A percentile compares a stretch with the other conserved stretches of the same genome.
Conservation (phyloP, 2,888 invertebrate genomes). For the Mythimna impura region DNA sequence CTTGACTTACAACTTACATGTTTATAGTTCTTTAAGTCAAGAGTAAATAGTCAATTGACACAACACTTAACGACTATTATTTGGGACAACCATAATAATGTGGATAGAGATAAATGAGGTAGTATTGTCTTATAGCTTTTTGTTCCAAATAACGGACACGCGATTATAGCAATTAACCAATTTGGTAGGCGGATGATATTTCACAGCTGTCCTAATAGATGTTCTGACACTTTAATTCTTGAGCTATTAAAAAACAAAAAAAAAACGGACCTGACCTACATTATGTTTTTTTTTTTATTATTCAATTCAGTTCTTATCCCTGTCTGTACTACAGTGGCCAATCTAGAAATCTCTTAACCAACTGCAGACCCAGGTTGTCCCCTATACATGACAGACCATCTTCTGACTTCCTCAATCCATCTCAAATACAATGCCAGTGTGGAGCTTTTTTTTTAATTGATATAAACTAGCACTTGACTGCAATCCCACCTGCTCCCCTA, state of each 20-base stretch:
- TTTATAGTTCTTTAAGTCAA: no score
- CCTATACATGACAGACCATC: no score
- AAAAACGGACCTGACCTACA: slow-evolving; percentile 11
- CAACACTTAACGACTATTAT: not conserved
- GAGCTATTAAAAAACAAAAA: not conserved
- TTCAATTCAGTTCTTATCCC: no score
- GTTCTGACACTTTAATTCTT: slow-evolving; percentile 6
- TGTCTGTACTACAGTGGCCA: no score
- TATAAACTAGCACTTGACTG: no score
- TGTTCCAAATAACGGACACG: slow-evolving; percentile 27
- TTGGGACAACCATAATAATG: slow-evolving; percentile 35
- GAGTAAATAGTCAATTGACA: not conserved
- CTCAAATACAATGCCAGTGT: no score
- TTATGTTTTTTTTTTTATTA: not conserved
- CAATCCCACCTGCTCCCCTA: no score
- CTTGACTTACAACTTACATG: not conserved
- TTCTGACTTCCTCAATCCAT: no score
- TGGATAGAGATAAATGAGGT: slow-evolving; percentile 8
- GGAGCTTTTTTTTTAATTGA: no score
- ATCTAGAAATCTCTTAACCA: no score
- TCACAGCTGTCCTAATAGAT: slow-evolving; percentile 2
- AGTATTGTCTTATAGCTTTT: slow-evolving; percentile 14
- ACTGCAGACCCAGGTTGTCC: no score
- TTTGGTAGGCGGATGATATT: slow-evolving; percentile 30
- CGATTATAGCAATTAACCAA: slow-evolving; percentile 48